A percentile compares a stretch with the other conserved stretches of the same genome.
phyloP scores from a whole-genome alignment of 2,113 vertebrate species.

The Ophthalmolycus amberensis region DNA sequence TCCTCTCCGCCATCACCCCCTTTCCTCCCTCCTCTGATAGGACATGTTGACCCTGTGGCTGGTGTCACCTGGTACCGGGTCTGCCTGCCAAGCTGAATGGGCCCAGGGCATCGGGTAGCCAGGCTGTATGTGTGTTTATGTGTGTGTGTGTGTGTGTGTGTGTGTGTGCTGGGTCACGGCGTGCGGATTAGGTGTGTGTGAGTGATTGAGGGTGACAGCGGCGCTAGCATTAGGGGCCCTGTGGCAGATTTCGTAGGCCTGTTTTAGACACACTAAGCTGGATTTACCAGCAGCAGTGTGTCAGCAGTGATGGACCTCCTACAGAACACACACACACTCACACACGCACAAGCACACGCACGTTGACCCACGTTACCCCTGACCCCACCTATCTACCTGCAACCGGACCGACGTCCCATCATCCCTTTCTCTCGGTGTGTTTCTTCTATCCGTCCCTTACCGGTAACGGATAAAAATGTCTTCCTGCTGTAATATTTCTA shows the following conservation, averaged over 20 bases:
- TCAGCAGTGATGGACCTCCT: conserved; percentile 81
- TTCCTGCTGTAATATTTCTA: neutral
- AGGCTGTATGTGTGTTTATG: conserved; percentile 17
- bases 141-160: conserved; percentile 51
- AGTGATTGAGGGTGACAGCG: conserved; percentile 86
- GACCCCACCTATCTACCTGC: conserved; percentile 44
- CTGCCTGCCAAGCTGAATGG: conserved; percentile 64
- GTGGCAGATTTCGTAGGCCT: conserved; percentile 81
- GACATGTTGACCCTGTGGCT: conserved; percentile 73
- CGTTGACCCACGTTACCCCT: conserved; percentile 38
- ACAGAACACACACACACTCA: conserved; percentile 58
- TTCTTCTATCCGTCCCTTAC: neutral
- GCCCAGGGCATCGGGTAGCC: conserved; percentile 46
- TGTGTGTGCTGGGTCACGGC: conserved; percentile 76
- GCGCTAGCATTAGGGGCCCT: conserved; percentile 82
- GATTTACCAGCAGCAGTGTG: conserved; percentile 83
- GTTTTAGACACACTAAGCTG: conserved; percentile 86
- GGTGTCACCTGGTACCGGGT: conserved; percentile 77
- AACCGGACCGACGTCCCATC: conserved; percentile 16
- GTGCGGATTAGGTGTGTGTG: conserved; percentile 83
- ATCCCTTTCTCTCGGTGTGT: neutral
- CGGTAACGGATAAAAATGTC: neutral
- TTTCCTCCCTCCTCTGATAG: conserved; percentile 19
- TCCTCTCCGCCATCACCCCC: conserved; percentile 12
- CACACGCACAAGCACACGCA: conserved; percentile 37